Base-by-base conservation (phyloP, 2,888 invertebrate species). In the Anodontia alba region DNA sequence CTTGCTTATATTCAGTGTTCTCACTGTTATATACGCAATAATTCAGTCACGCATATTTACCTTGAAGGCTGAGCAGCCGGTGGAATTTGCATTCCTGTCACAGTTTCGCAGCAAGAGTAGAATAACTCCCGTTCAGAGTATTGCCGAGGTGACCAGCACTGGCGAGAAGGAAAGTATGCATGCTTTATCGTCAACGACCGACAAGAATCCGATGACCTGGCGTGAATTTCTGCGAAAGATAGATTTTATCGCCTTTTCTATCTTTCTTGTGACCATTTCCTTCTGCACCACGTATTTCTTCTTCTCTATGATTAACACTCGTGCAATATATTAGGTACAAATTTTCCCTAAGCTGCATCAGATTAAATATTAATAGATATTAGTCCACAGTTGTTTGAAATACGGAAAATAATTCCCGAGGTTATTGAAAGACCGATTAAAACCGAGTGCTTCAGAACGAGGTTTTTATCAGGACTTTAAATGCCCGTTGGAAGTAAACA, bases 21-120 rank as follows among this genome's bases (percentile, higher is more conserved):
- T 85, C 0, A 80, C 82, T 0, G 82, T 85, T 17, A 78, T 83
- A 66, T 85, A 85, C 75, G 82, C 85, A 0, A 81, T 85, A 49
- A 70, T 85, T 12, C 82, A 85, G 70, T 80, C 85, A 10, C 69
- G 69, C 1, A 69, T 69, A 7, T 69, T 46, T 29, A 46, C 69
- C 3, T 20, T 62, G 17, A 62, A 62, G 33, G 62, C 62, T 1
- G 62, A 62, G 1, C 33, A 62, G 33, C 62, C 62, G 10, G 62
- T 62, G 1, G 8, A 62, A 17, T 33, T 62, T 10, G 20, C 33
- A 3, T 62, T 10, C 62, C 33, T 3, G 1, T 3, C 1, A 3
- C 1, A 12, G 1, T 5, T 1, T 15, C 33, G 62, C 3, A 31
- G 20, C 8, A 20, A 33, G 20, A 62, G 29, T 1, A 62, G 10